These are phyloP conservation scores for Adoxophyes honmai DNA, from an alignment of 1,140 invertebrate species.

Conservation along the genomic window DNA sequence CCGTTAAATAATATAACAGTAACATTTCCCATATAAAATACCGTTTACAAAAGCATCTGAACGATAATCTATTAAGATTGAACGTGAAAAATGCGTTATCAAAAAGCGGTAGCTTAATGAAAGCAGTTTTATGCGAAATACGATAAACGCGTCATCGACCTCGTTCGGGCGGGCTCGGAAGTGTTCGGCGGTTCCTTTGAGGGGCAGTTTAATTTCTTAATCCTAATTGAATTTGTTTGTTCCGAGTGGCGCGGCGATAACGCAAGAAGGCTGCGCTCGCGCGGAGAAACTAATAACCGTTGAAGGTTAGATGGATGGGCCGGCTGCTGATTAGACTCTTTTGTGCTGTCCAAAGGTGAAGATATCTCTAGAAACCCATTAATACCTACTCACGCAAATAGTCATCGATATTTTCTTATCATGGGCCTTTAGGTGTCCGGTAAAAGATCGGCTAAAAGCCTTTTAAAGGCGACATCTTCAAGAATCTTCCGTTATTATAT, in stretches of 20 bases:
- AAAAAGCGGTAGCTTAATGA: conserved; percentile 29
- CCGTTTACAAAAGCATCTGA: conserved; percentile 11
- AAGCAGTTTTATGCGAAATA: conserved; percentile 44
- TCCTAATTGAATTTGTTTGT: conserved; percentile 74
- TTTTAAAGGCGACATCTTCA: not conserved
- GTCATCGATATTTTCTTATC: not conserved
- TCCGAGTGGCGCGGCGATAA: conserved; percentile 46
- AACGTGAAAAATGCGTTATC: conserved; percentile 14
- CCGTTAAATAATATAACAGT: conserved; percentile 3
- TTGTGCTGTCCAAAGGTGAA: conserved; percentile 39
- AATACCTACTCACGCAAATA: not conserved
- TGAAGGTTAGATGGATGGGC: conserved; percentile 40
- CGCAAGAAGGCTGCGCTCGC: conserved; percentile 27
- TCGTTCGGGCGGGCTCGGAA: conserved; percentile 43
- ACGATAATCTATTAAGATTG: conserved; percentile 12
- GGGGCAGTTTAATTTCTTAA: conserved; percentile 64
- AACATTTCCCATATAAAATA: not conserved
- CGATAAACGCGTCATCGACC: conserved; percentile 48
- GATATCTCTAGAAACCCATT: conserved; percentile 17
- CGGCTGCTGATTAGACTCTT: conserved; percentile 36
- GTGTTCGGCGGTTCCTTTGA: conserved; percentile 56
- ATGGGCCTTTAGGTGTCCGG: not conserved
- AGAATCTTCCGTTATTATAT: not conserved
- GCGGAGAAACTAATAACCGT: conserved; percentile 25
- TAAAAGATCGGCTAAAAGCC: not conserved